phyloP scores from a whole-genome alignment of 2,797 vertebrate genomes.

The Pelobates cultripes region DNA sequence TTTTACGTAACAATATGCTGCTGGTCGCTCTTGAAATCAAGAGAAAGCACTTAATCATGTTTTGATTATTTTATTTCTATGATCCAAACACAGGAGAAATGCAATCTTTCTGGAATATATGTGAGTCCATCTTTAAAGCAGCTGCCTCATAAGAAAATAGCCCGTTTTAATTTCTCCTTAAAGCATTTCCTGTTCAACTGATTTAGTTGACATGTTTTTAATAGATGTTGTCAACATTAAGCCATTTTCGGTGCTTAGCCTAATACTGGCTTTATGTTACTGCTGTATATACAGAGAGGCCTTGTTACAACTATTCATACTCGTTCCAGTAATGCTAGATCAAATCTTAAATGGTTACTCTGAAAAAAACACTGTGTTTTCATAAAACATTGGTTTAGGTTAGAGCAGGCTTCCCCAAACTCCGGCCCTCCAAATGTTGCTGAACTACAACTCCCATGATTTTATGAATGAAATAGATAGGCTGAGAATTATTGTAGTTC shows the following conservation, averaged over 20 bases:
- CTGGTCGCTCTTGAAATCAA: not conserved
- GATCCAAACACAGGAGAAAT: not conserved
- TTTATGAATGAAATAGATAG: too few species aligned
- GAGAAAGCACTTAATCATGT: not conserved
- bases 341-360: not conserved
- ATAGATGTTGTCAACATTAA: not conserved
- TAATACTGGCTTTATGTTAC: not conserved
- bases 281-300: not conserved
- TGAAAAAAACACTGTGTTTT: too few species aligned
- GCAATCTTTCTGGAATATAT: not conserved
- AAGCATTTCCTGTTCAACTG: not conserved
- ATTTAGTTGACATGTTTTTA: not conserved
- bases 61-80: not conserved
- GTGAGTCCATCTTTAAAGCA: too few species aligned
- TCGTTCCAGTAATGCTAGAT: not conserved
- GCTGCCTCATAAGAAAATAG: not conserved
- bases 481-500: too few species aligned
- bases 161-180: not conserved
- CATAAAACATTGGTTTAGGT: too few species aligned
- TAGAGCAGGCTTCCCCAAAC: too few species aligned
- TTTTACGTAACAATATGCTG: not conserved
- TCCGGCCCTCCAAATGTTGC: too few species aligned
- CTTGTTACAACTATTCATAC: not conserved
- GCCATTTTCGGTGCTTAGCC: not conserved
- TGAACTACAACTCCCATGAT: too few species aligned